Conservation (phyloP, 2,113 vertebrate species). For the Oreochromis niloticus region DNA sequence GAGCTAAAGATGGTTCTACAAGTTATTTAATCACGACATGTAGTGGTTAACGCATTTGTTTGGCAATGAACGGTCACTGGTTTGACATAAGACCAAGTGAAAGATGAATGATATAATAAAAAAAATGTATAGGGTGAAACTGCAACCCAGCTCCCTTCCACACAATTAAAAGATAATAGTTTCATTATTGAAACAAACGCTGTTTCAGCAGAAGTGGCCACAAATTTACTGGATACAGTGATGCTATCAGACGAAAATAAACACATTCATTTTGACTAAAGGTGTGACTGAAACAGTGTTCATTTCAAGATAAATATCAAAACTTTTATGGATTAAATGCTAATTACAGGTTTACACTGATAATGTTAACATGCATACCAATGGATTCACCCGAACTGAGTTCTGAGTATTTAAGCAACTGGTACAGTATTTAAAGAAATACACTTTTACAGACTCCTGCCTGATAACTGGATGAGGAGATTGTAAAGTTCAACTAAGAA, state of each 20-base stretch:
- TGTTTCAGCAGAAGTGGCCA: neutral
- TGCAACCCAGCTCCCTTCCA: neutral
- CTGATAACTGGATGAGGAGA: neutral
- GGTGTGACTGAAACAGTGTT: neutral
- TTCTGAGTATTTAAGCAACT: neutral
- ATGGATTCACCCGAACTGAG: neutral
- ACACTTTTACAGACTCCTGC: neutral
- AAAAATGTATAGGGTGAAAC: neutral
- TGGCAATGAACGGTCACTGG: neutral
- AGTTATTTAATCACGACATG: neutral
- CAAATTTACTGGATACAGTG: neutral
- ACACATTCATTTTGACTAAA: neutral
- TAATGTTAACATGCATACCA: neutral
- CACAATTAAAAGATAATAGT: fast-evolving
- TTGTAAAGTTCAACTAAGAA: neutral
- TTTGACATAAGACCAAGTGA: neutral
- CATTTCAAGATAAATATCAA: neutral
- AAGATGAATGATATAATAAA: neutral
- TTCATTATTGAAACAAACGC: neutral
- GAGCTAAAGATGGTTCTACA: neutral
- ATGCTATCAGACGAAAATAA: neutral
- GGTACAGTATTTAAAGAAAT: neutral
- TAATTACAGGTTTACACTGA: neutral
- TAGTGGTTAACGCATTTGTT: neutral
- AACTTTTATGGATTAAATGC: neutral